These are phyloP conservation scores for Bradysia coprophila DNA, from an alignment of 1,140 invertebrate species.

Conservation along the genomic window DNA sequence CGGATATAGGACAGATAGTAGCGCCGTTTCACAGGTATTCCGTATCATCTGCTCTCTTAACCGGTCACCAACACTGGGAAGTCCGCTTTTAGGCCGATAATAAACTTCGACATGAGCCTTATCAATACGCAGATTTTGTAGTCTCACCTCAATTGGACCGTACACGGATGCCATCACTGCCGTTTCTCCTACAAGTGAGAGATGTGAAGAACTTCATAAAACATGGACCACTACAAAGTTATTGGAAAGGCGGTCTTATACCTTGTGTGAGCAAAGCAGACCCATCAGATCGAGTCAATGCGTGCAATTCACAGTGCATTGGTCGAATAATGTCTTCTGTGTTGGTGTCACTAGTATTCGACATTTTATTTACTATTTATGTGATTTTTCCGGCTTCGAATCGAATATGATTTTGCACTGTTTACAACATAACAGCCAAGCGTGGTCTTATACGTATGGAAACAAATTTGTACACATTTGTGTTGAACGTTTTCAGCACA, in stretches of 20 bases:
- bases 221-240: constrained; percentile 2
- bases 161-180: constrained; percentile 57
- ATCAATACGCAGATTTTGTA: constrained; percentile 56
- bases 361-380: too few species aligned
- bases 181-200: constrained; percentile 45
- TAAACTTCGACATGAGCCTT: constrained; percentile 59
- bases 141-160: constrained; percentile 65
- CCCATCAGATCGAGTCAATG: constrained; percentile 50
- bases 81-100: constrained; percentile 54
- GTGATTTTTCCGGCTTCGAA: too few species aligned
- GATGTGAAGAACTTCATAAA: constrained; percentile 6
- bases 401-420: too few species aligned
- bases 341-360: background rate
- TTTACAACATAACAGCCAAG: too few species aligned
- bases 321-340: constrained; percentile 9
- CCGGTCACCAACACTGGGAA: constrained; percentile 51
- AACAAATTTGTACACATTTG: too few species aligned
- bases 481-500: too few species aligned
- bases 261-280: constrained; percentile 53
- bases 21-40: constrained; percentile 52
- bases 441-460: too few species aligned
- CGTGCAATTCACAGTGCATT: constrained; percentile 47
- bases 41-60: constrained; percentile 53
- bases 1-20: constrained; percentile 53
- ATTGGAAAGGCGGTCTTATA: constrained; percentile 13